Evolutionary conservation across 2,113 vertebrate genomes (phyloP).

Genomic region (Apteryx mantelli): DNA sequence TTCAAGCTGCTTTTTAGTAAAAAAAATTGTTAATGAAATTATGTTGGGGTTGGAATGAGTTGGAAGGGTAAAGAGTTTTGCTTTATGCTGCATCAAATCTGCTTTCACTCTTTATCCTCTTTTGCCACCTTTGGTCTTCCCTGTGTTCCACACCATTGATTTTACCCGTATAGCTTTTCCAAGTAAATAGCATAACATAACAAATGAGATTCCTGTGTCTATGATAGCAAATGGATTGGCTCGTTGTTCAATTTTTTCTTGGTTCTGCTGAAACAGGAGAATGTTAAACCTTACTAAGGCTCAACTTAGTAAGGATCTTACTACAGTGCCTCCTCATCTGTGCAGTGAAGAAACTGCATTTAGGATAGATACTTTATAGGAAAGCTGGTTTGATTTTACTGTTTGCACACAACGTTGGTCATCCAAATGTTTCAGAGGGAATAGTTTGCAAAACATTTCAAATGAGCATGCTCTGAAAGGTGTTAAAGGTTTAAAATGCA

Average conservation of each 20-base stretch:
- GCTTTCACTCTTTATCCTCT: background rate
- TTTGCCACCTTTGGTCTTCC: background rate
- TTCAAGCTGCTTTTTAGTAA: background rate
- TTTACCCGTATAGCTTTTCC: background rate
- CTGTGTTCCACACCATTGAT: background rate
- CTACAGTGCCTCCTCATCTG: background rate
- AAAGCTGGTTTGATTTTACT: background rate
- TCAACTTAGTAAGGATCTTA: background rate
- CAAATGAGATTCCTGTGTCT: background rate
- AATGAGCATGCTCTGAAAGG: background rate
- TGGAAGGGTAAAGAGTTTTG: rapidly evolving
- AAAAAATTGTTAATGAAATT: background rate
- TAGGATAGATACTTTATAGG: background rate
- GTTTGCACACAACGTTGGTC: background rate
- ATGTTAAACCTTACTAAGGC: background rate
- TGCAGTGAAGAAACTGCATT: background rate
- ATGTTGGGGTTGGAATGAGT: background rate
- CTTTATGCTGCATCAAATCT: background rate
- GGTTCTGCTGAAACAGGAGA: background rate
- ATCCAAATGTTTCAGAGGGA: background rate
- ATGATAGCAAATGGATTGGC: background rate
- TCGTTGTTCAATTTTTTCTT: background rate
- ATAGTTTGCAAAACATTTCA: background rate
- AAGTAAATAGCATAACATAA: background rate
- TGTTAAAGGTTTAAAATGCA: background rate